Conservation (phyloP, 1,140 invertebrate species). For the Sipha flava region DNA sequence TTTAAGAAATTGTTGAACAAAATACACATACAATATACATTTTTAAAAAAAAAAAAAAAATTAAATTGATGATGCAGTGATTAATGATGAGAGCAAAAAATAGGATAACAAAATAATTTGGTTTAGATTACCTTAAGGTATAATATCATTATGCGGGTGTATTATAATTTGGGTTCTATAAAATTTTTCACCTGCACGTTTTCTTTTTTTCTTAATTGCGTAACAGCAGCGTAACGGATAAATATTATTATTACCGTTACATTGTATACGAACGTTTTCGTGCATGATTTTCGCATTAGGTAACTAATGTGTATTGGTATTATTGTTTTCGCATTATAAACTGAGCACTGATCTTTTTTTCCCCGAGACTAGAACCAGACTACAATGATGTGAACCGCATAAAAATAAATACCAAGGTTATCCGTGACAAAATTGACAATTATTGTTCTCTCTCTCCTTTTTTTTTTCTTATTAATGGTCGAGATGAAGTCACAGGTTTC, state of each 20-base stretch:
- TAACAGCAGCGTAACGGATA: background rate
- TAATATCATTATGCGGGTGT: too few species aligned
- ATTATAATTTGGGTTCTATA: background rate
- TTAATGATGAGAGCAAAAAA: background rate
- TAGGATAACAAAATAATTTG: background rate
- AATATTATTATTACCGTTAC: background rate
- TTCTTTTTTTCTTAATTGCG: background rate
- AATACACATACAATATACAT: too few species aligned
- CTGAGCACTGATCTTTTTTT: background rate
- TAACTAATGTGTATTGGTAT: background rate
- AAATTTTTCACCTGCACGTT: background rate
- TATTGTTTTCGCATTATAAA: slow-evolving; percentile 21
- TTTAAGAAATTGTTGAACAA: too few species aligned
- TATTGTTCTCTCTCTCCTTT: slow-evolving; percentile 6
- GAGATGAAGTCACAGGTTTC: slow-evolving; percentile 23
- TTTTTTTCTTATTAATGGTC: background rate
- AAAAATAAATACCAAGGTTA: slow-evolving; percentile 30
- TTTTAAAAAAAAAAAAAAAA: too few species aligned
- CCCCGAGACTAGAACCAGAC: background rate
- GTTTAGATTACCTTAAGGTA: too few species aligned
- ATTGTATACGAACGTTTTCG: background rate
- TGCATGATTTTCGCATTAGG: slow-evolving; percentile 11
- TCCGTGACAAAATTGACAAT: slow-evolving; percentile 32
- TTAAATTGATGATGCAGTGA: too few species aligned
- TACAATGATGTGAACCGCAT: slow-evolving; percentile 27